Evolutionary conservation across 1,140 invertebrate genomes (phyloP).

Genomic region (Rhopalosiphum padi): DNA sequence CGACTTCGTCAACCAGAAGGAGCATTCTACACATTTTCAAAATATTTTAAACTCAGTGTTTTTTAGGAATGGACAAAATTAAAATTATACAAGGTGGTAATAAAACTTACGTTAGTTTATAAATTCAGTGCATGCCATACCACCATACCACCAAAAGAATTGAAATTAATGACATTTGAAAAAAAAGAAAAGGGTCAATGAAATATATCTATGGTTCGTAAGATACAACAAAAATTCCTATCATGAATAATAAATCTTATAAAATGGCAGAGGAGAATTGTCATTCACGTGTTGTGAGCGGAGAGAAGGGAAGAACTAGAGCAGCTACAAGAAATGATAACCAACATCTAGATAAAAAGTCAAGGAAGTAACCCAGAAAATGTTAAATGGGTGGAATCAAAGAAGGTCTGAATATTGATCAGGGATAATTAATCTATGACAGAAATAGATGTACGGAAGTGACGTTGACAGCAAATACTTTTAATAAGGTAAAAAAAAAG

Average conservation of each 20-base stretch:
- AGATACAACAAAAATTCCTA: no score
- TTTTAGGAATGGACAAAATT: no score
- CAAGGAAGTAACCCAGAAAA: neutral
- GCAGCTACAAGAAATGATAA: neutral
- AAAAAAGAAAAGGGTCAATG: no score
- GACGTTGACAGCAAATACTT: neutral
- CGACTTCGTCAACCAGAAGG: no score
- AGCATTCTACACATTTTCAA: no score
- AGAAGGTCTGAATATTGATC: neutral
- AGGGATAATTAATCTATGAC: neutral
- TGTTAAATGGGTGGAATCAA: neutral
- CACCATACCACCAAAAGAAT: no score
- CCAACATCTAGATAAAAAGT: neutral
- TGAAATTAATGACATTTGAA: no score
- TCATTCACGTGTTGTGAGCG: neutral
- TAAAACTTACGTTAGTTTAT: no score
- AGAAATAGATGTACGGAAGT: neutral
- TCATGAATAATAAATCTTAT: neutral
- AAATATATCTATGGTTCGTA: no score
- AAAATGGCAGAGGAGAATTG: neutral
- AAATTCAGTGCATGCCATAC: no score
- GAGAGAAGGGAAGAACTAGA: neutral
- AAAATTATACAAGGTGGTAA: no score
- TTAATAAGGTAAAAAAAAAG: neutral
- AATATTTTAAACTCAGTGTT: no score